A percentile compares a stretch with the other conserved stretches of the same genome.
These are phyloP conservation scores for Embiotoca jacksoni DNA, from an alignment of 2,113 vertebrate genomes.

Conservation along the genomic window DNA sequence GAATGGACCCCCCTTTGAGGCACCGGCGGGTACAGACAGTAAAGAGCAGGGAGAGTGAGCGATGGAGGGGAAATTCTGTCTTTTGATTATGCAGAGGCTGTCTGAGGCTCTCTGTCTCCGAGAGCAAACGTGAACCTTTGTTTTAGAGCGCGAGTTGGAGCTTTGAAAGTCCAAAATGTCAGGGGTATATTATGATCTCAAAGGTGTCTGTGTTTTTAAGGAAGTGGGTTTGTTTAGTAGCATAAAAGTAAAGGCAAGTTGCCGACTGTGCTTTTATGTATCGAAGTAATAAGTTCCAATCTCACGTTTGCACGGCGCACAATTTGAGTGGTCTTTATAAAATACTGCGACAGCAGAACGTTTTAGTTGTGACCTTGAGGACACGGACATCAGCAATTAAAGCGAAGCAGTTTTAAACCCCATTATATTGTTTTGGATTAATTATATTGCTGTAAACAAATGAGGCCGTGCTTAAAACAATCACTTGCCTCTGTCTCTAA, in stretches of 20 bases:
- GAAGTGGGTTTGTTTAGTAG: constrained; percentile 30
- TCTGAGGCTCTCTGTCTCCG: constrained; percentile 40
- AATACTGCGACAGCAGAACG: neutral
- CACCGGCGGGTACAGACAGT: constrained; percentile 44
- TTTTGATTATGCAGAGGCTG: constrained; percentile 70
- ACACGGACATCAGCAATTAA: neutral
- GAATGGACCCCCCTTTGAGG: constrained; percentile 63
- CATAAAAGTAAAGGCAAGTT: neutral
- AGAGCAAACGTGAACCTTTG: constrained; percentile 59
- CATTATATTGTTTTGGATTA: constrained; percentile 16
- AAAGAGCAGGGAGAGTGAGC: constrained; percentile 42
- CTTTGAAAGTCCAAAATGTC: constrained; percentile 63
- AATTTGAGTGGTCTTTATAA: constrained; percentile 1
- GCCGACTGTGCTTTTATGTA: neutral
- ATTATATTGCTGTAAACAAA: constrained; percentile 14
- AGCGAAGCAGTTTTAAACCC: neutral
- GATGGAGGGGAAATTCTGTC: constrained; percentile 61
- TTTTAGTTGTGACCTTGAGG: constrained; percentile 11
- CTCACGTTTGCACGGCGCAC: neutral
- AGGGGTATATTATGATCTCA: constrained; percentile 40
- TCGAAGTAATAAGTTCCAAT: neutral
- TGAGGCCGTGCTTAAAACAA: neutral
- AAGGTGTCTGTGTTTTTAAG: constrained; percentile 24
- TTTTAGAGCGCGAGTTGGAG: constrained; percentile 44
- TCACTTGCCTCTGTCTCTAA: neutral